Conservation (phyloP, 1,140 invertebrate species). For the Drosophila ohnishii region DNA sequence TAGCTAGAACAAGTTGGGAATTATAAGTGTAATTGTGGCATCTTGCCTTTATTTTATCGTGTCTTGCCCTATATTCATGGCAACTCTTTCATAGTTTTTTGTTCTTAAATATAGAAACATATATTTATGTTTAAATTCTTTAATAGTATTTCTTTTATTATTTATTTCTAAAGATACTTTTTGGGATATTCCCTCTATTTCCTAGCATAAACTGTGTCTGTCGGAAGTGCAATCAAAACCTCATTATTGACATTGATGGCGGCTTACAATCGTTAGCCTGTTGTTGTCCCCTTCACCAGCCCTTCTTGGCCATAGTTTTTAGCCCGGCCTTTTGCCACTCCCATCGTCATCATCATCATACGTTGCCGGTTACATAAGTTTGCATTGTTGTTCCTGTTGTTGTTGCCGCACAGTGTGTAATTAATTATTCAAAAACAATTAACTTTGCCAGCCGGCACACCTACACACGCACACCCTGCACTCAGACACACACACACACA, state of each 20-base stretch:
- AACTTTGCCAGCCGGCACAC: conserved; percentile 56
- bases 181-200: not conserved
- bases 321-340: not conserved
- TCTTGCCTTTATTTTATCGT: too few relatives aligned
- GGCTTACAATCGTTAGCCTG: conserved; percentile 32
- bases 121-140: not conserved
- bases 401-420: conserved; percentile 48
- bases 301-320: conserved; percentile 21
- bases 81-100: too few relatives aligned
- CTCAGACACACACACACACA: conserved; percentile 16
- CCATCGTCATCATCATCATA: conserved; percentile 5
- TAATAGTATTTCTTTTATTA: too few relatives aligned
- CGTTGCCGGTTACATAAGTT: conserved; percentile 42
- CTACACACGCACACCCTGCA: conserved; percentile 14
- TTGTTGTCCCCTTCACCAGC: not conserved
- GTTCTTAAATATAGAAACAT: too few relatives aligned
- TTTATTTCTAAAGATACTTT: not conserved
- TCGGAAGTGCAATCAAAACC: conserved; percentile 60
- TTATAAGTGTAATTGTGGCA: not conserved
- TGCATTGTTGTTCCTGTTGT: conserved; percentile 36
- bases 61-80: too few relatives aligned
- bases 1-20: not conserved
- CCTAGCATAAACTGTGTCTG: conserved; percentile 5
- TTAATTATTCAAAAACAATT: conserved; percentile 79
- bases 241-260: conserved; percentile 65